These are phyloP conservation scores for Rhodinocichla rosea DNA, from an alignment of 2,113 vertebrate genomes.

Conservation along the genomic window DNA sequence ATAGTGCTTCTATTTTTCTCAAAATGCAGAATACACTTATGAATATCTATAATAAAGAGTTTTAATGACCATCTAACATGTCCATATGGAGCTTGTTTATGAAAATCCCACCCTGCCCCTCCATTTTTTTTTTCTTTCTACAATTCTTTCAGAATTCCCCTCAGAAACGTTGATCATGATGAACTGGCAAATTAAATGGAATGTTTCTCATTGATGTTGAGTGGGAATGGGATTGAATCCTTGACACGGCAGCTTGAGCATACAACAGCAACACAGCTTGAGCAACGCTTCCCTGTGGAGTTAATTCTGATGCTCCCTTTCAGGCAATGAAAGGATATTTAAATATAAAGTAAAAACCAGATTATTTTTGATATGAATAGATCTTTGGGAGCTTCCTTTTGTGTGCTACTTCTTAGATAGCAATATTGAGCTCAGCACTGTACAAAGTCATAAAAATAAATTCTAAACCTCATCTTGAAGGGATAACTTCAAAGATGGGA, in stretches of 20 bases:
- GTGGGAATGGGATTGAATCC: not conserved
- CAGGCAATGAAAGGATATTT: not conserved
- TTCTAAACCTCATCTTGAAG: not conserved
- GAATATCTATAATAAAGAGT: not conserved
- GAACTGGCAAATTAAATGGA: not conserved
- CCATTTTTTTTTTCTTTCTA: not conserved
- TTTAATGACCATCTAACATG: not conserved
- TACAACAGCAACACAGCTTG: not conserved
- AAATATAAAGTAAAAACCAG: constrained; percentile 11
- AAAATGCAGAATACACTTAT: not conserved
- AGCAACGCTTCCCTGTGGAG: not conserved
- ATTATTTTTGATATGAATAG: not conserved
- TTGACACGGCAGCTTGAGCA: not conserved
- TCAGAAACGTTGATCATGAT: not conserved
- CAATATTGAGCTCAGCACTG: not conserved
- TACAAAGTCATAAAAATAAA: not conserved
- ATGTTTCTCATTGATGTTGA: not conserved
- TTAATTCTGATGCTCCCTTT: constrained; percentile 29
- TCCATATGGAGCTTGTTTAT: not conserved
- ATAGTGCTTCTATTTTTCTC: not conserved
- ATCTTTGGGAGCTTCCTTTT: not conserved
- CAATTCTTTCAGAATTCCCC: not conserved
- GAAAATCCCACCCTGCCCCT: accelerated
- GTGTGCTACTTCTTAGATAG: not conserved
- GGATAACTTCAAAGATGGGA: not conserved